Conservation (phyloP, 2,113 vertebrate species). For the Otus sunia region DNA sequence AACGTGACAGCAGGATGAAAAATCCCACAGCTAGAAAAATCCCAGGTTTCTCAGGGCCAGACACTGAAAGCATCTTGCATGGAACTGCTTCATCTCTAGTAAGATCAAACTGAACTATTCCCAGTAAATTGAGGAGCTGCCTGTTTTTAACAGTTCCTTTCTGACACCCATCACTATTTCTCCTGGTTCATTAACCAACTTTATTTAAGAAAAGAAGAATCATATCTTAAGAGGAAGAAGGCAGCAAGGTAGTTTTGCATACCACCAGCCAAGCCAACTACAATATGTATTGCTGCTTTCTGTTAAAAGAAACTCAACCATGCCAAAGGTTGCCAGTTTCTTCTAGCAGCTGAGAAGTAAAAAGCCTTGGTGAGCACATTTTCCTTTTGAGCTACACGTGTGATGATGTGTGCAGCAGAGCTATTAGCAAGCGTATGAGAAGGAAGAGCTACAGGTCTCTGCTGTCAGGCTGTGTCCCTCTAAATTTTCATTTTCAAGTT, state of each 20-base stretch:
- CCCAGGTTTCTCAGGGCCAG: background rate
- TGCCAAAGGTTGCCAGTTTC: background rate
- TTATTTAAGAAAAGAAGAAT: background rate
- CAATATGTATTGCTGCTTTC: background rate
- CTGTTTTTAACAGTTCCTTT: background rate
- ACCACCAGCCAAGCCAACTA: background rate
- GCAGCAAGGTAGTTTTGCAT: background rate
- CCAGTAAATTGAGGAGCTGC: background rate
- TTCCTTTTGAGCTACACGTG: background rate
- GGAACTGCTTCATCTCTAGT: background rate
- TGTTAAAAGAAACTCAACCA: background rate
- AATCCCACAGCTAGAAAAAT: background rate
- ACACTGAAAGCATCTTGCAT: background rate
- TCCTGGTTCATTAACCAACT: background rate
- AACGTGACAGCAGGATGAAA: background rate
- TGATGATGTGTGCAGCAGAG: background rate
- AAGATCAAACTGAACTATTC: background rate
- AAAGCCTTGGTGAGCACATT: background rate
- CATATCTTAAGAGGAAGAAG: background rate
- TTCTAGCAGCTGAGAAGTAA: background rate
- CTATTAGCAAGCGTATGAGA: background rate
- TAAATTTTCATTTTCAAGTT: background rate
- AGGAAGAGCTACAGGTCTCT: background rate
- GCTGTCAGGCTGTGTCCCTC: background rate
- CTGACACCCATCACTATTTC: background rate